Conservation (phyloP, 2,113 vertebrate species). For the Athene cunicularia region DNA sequence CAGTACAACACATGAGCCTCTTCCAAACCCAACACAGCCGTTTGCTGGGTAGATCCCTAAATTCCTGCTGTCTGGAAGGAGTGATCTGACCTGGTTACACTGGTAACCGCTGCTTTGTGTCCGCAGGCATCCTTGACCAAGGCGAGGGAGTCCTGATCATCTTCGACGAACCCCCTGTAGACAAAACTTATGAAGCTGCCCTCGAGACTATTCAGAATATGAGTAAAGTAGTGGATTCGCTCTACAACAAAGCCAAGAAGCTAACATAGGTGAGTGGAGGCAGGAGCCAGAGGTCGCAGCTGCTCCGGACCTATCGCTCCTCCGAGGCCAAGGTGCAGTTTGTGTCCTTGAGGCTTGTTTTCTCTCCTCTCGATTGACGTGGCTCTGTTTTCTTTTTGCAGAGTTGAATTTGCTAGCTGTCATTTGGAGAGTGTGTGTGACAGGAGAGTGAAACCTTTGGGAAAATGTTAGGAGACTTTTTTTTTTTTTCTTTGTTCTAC, state of each 20-base stretch:
- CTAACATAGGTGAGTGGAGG: conserved; percentile 92
- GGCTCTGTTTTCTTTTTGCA: conserved; percentile 80
- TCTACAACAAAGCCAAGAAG: conserved; percentile 99
- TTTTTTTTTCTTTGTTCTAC: conserved; percentile 74
- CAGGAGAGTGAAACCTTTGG: conserved; percentile 92
- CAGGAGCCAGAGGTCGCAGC: not conserved
- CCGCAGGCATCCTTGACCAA: conserved; percentile 95
- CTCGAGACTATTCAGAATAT: conserved; percentile 99
- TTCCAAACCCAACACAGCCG: not conserved
- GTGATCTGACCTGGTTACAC: rapidly evolving
- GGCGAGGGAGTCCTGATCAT: conserved; percentile 98
- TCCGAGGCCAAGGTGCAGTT: not conserved
- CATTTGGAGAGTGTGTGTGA: conserved; percentile 91
- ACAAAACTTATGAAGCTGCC: conserved; percentile 98
- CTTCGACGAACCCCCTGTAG: conserved; percentile 97
- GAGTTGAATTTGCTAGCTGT: conserved; percentile 83
- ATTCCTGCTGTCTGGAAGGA: not conserved
- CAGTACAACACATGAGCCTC: rapidly evolving
- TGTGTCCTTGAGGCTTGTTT: not conserved
- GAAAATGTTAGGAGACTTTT: conserved; percentile 88
- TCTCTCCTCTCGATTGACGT: conserved; percentile 48
- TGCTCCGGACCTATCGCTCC: not conserved
- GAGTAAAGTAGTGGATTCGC: conserved; percentile 99
- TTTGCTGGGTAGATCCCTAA: not conserved
- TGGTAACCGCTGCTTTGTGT: not conserved